These are phyloP conservation scores for Pecten maximus DNA, from an alignment of 2,888 invertebrate genomes.

Conservation along the genomic window DNA sequence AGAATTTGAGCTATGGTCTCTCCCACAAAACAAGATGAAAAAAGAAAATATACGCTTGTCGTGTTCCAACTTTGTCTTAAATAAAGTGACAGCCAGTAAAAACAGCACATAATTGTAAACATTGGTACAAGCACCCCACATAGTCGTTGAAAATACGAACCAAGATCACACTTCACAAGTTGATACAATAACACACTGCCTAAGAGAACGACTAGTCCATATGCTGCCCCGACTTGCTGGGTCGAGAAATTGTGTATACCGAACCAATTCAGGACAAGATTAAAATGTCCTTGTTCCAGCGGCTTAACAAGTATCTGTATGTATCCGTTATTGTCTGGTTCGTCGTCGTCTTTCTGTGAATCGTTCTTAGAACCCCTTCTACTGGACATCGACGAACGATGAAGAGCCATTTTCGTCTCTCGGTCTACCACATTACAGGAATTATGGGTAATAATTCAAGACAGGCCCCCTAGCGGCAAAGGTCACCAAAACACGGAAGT, in stretches of 20 bases:
- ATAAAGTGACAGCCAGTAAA: slow-evolving; percentile 80
- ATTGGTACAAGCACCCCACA: slow-evolving; percentile 79
- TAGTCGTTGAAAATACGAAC: slow-evolving; percentile 76
- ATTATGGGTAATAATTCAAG: slow-evolving; percentile 68
- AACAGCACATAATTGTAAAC: slow-evolving; percentile 80
- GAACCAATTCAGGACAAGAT: slow-evolving; percentile 76
- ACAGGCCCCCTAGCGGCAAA: slow-evolving; percentile 66
- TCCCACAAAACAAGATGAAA: slow-evolving; percentile 80
- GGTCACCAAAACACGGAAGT: slow-evolving; percentile 65
- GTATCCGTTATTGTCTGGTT: slow-evolving; percentile 90
- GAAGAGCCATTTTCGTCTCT: slow-evolving; percentile 72
- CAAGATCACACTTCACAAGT: slow-evolving; percentile 76
- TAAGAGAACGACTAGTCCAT: slow-evolving; percentile 70
- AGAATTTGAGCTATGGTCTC: slow-evolving; percentile 79
- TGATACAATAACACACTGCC: slow-evolving; percentile 73
- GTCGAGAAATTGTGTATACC: slow-evolving; percentile 70
- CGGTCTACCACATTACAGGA: slow-evolving; percentile 59
- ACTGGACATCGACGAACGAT: slow-evolving; percentile 68
- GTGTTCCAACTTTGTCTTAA: slow-evolving; percentile 80
- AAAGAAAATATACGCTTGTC: slow-evolving; percentile 81
- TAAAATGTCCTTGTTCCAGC: slow-evolving; percentile 77
- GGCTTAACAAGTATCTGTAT: slow-evolving; percentile 84
- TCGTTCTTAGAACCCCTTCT: slow-evolving; percentile 77
- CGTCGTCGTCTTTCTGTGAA: slow-evolving; percentile 76
- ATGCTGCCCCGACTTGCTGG: slow-evolving; percentile 74